These are phyloP conservation scores for Dasypus novemcinctus DNA, from an alignment of 2,113 vertebrate species.

Conservation along the genomic window DNA sequence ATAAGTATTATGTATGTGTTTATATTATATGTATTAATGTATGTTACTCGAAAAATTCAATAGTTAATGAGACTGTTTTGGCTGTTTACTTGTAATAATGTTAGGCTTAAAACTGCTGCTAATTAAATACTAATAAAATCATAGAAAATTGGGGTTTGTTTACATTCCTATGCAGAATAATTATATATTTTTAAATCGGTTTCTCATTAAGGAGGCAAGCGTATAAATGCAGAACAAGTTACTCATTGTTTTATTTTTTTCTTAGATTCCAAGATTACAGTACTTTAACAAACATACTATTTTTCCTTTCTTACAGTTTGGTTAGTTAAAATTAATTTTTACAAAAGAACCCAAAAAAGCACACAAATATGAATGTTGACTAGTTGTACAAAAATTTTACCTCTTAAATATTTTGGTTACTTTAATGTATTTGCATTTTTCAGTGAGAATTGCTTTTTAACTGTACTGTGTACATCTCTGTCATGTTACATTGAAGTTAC, in stretches of 20 bases:
- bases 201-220: not conserved
- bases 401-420: constrained; percentile 26
- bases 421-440: constrained; percentile 41
- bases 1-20: too few relatives aligned
- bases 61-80: not conserved
- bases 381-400: not conserved
- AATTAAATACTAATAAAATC: constrained; percentile 7
- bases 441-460: not conserved
- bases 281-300: not conserved
- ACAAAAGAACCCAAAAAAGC: not conserved
- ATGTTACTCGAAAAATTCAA: not conserved
- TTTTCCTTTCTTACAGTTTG: not conserved
- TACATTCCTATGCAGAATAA: not conserved
- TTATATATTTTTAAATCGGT: constrained; percentile 43
- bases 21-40: not conserved
- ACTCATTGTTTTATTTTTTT: constrained; percentile 41
- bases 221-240: not conserved
- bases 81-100: not conserved
- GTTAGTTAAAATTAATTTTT: constrained; percentile 27
- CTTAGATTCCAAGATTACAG: constrained; percentile 15
- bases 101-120: constrained; percentile 5
- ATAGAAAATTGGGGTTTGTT: constrained; percentile 30
- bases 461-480: not conserved
- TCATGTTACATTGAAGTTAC: not conserved
- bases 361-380: not conserved